These are phyloP conservation scores for Cheilosia vulpina DNA, from an alignment of 2,888 invertebrate genomes.

Conservation along the genomic window DNA sequence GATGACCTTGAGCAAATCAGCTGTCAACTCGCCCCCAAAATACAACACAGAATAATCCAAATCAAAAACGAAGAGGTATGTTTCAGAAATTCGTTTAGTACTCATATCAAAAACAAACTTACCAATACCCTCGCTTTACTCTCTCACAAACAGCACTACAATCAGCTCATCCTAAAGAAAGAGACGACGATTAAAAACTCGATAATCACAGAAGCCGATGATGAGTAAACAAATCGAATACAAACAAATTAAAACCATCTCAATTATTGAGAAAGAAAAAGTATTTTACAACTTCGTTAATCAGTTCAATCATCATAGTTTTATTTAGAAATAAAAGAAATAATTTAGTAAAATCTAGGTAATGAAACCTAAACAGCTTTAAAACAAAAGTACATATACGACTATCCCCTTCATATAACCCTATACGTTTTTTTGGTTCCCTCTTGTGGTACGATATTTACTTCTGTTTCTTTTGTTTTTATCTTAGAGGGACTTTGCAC, in stretches of 20 bases:
- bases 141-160: conserved; percentile 79
- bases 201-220: conserved; percentile 89
- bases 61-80: conserved; percentile 90
- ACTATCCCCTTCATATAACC: conserved; percentile 22
- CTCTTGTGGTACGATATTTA: neutral
- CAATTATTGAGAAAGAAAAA: conserved; percentile 29
- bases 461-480: conserved; percentile 3
- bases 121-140: conserved; percentile 14
- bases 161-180: conserved; percentile 81
- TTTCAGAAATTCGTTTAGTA: neutral
- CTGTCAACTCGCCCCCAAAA: conserved; percentile 91
- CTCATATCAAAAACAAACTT: neutral
- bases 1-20: conserved; percentile 93
- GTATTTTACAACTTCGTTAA: conserved; percentile 43
- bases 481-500: conserved; percentile 8
- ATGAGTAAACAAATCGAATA: conserved; percentile 81
- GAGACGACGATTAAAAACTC: conserved; percentile 86
- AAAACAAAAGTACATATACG: conserved; percentile 28
- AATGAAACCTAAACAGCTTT: conserved; percentile 64
- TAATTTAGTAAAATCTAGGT: conserved; percentile 53
- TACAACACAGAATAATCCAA: conserved; percentile 92
- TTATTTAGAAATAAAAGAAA: conserved; percentile 31
- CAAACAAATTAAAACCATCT: conserved; percentile 6
- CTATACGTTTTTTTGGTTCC: conserved; percentile 38
- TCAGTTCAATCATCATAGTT: conserved; percentile 38